Evolutionary conservation across 2,888 invertebrate genomes (phyloP), one percentile per base, ranked within the genome.

Genomic region (Patella pellucida): DNA sequence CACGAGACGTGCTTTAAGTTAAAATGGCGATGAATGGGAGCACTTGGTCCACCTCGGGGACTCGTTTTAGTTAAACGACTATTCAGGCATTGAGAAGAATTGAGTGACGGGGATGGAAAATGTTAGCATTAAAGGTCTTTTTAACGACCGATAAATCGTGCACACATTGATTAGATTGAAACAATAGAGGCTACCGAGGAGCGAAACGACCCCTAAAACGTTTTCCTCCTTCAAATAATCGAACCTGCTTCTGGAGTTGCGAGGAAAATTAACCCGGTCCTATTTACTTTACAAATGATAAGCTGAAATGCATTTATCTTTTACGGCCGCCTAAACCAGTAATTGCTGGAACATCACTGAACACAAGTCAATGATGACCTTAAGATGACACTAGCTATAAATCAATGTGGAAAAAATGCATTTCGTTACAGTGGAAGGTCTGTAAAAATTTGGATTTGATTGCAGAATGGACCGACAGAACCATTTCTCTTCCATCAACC

Each of bases 41-140:
- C 62, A 62, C 23, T 19, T 23, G 19, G 23, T 62, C 62, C 19
- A 62, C 62, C 62, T 62, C 62, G 23, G 62, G 62, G 62, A 62
- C 62, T 62, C 62, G 23, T 62, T 62, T 62, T 62, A 62, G 19
- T 62, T 19, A 23, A 62, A 23, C 62, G 56, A 62, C 19, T 62
- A 62, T 62, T 62, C 19, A 62, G 14, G 62, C 62, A 62, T 62
- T 62, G 62, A 19, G 62, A 62, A 62, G 62, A 23, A 23, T 62
- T 62, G 23, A 62, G 62, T 62, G 62, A 62, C 23, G 14, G 23
- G 62, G 62, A 62, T 23, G 62, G 62, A 62, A 62, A 62, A 62
- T 62, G 62, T 62, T 62, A 62, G 62, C 62, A 23, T 62, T 62
- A 62, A 62, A 62, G 62, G 62, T 62, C 62, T 62, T 62, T 62